Evolutionary conservation across 2,888 invertebrate species (phyloP), one percentile per base, ranked within the genome.

Genomic region (Agriopis aurantiaria): DNA sequence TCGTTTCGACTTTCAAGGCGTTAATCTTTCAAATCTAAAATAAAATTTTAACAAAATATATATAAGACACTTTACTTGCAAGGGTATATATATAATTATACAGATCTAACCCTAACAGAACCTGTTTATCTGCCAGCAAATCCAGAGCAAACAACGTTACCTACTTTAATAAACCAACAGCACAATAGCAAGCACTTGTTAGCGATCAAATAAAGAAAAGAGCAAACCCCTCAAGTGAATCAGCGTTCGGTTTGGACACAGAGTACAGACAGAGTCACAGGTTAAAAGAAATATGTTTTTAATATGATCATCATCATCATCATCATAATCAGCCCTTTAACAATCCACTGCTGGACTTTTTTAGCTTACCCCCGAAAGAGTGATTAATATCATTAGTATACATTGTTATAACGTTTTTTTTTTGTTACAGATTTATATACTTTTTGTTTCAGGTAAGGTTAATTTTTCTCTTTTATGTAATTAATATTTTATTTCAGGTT

Each of bases 211-310:
- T 88, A 91, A 84, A 91, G 89, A 91, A 92, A 92, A 89, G 91
- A 88, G 89, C 91, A 92, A 87, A 85, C 88, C 90, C 90, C 85
- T 87, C 85, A 87, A 91, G 88, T 89, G 90, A 90, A 91, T 91
- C 88, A 88, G 83, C 83, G 86, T 81, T 82, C 81, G 78, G 86
- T 81, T 82, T 81, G 78, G 76, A 58, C 52, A 49, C 57, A 59
- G 41, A 43, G 58, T 41, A 52, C 46, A 41, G 33, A 48, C 65
- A 69, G 65, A 53, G 60, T 40, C 53, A 10, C 14, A 55, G 11
- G 49, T 69, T 56, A 48, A 17, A 43, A 70, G 41, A 63, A 57
- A 17, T n/a, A 49, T 11, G 17, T 49, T 49, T 49, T 33, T 23
- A 23, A 23, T 23, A 8, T 9, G 8, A 17, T 4, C 4, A 23